phyloP scores from a whole-genome alignment of 2,113 vertebrate genomes.

The Cynocephalus volans region DNA sequence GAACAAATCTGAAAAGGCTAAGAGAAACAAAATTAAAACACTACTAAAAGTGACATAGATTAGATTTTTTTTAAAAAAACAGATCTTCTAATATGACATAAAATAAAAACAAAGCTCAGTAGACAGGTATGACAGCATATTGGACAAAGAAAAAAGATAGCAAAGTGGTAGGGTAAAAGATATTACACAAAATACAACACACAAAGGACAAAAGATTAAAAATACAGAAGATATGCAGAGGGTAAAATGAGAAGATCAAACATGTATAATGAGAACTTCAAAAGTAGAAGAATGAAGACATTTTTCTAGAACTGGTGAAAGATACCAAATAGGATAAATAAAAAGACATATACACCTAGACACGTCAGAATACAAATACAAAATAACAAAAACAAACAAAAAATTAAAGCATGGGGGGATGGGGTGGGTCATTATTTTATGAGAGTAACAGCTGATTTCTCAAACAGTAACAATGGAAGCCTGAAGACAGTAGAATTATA shows the following conservation, averaged over 20 bases:
- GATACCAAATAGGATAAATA: neutral
- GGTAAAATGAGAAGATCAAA: neutral
- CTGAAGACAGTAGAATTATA: neutral
- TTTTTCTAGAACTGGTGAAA: neutral
- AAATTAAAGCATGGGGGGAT: neutral
- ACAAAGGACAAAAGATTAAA: neutral
- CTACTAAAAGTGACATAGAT: neutral
- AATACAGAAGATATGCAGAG: neutral
- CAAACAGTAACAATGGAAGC: neutral
- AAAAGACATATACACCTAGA: neutral
- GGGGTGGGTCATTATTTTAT: neutral
- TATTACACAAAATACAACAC: neutral
- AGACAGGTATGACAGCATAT: neutral
- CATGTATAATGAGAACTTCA: neutral
- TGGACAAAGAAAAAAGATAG: neutral
- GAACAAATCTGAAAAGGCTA: neutral
- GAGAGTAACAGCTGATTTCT: neutral
- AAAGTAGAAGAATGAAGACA: neutral
- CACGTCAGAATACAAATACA: neutral
- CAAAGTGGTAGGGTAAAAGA: neutral
- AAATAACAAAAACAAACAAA: constrained; percentile 4
- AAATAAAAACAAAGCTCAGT: neutral
- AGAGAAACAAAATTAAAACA: neutral
- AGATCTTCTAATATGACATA: neutral
- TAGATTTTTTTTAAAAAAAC: neutral